Base-by-base conservation (phyloP, 2,888 invertebrate genomes). In the Phyto melanocephala region DNA sequence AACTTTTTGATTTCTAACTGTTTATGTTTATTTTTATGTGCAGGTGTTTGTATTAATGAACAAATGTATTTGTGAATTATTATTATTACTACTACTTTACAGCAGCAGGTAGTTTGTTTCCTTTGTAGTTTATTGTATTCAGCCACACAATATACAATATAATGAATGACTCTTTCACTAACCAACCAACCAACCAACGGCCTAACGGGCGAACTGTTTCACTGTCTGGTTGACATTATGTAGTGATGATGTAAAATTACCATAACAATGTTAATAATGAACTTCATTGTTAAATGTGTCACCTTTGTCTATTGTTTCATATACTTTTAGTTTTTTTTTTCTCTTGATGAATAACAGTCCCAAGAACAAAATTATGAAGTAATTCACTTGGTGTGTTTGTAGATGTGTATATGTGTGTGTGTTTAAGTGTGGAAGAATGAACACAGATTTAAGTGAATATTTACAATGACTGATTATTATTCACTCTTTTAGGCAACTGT, bases 191-290 rank as follows among this genome's bases (percentile, higher is more conserved):
- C 35, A 56, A 42, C 54, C 40, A 45, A 35, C 24, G 35, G 71
- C 10, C 22, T 50, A 1, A 17, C 47, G 10, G 10, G 20, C 71
- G 40, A 17, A 68, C 40, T 56, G 28, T 5, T 10, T 22, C 56
- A 54, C 62, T 52, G 65, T 50, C 33, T 80, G 47, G 45, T 20
- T 56, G 75, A 0, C 42, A 28, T 63, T 37, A 20, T 62, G 33
- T 33, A 45, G 37, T 67, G 58, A 52, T 67, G 65, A 54, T 65
- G 52, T 62, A 54, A 77, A 81, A 81, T 72, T 68, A 77, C 71
- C 72, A 72, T 67, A 72, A 76, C 67, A 67, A 62, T 67, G 45
- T 47, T 71, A 60, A 67, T 81, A 81, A 81, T 76, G 67, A 72
- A 71, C 71, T 60, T 81, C 67, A 67, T 22, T 67, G 60, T 71